A percentile compares a stretch with the other conserved stretches of the same genome.
Conservation (phyloP, 2,888 invertebrate genomes). For the Crocallis elinguaria region DNA sequence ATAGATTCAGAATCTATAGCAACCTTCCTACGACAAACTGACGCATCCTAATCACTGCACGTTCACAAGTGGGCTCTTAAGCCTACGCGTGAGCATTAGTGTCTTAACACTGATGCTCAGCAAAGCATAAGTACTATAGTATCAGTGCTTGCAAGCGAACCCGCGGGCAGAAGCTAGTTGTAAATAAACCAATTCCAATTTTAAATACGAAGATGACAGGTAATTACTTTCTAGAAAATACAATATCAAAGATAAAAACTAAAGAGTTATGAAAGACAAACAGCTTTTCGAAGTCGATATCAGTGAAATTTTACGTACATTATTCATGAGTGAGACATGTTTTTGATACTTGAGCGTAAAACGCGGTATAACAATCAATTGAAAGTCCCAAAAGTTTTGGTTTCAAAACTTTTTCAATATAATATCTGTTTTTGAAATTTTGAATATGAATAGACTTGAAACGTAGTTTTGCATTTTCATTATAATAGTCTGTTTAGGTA, state of each 20-base stretch:
- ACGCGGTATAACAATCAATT: slow-evolving; percentile 16
- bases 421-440: slow-evolving; percentile 17
- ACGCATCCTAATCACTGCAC: too few relatives aligned
- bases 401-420: slow-evolving; percentile 31
- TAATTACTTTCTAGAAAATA: not conserved
- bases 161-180: too few relatives aligned
- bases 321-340: slow-evolving; percentile 13
- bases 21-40: too few relatives aligned
- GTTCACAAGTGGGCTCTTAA: too few relatives aligned
- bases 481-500: not conserved
- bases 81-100: too few relatives aligned
- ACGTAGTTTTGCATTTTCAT: slow-evolving; percentile 21
- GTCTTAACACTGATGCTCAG: too few relatives aligned
- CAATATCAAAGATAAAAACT: not conserved
- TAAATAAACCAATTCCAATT: too few relatives aligned
- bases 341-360: slow-evolving; percentile 6
- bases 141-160: too few relatives aligned
- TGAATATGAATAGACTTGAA: slow-evolving; percentile 20
- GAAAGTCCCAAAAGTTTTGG: slow-evolving; percentile 15
- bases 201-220: too few relatives aligned
- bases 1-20: too few relatives aligned
- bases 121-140: too few relatives aligned
- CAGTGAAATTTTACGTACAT: slow-evolving; percentile 1
- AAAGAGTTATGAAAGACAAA: not conserved
- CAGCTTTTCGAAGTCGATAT: not conserved